phyloP scores from a whole-genome alignment of 2,888 invertebrate genomes.

The Drosophila kuntzei region DNA sequence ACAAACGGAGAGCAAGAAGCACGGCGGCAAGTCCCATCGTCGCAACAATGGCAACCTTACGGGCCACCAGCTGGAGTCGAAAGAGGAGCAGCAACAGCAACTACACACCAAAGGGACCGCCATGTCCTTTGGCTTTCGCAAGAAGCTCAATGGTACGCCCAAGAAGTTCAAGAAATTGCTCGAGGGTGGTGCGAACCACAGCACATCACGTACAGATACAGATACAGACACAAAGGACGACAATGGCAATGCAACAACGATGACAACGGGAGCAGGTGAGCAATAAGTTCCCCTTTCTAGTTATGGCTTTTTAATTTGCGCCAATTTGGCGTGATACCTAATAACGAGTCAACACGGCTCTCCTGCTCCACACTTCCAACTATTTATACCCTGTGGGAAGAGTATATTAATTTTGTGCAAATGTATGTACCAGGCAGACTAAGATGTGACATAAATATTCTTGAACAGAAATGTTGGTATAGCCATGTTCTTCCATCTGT shows the following conservation, averaged over 20 bases:
- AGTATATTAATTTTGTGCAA: not conserved
- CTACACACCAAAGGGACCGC: constrained; percentile 88
- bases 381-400: not conserved
- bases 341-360: constrained; percentile 48
- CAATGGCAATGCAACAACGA: constrained; percentile 82
- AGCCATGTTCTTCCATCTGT: too few relatives aligned
- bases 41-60: constrained; percentile 60
- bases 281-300: constrained; percentile 3
- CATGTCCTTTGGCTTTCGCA: constrained; percentile 93
- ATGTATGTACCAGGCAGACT: not conserved
- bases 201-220: constrained; percentile 47
- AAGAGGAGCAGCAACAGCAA: constrained; percentile 42
- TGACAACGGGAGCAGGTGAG: constrained; percentile 70
- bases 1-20: constrained; percentile 85
- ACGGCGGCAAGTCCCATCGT: constrained; percentile 60
- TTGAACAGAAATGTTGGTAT: too few relatives aligned
- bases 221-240: constrained; percentile 73
- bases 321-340: constrained; percentile 47
- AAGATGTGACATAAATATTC: too few relatives aligned
- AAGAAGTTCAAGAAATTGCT: constrained; percentile 83
- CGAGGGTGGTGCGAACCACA: constrained; percentile 46
- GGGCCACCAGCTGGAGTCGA: constrained; percentile 11
- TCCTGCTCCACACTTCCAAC: not conserved
- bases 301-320: constrained; percentile 60
- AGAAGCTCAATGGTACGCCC: constrained; percentile 87